Conservation (phyloP, 2,797 vertebrate genomes). For the Meriones psammophilus region DNA sequence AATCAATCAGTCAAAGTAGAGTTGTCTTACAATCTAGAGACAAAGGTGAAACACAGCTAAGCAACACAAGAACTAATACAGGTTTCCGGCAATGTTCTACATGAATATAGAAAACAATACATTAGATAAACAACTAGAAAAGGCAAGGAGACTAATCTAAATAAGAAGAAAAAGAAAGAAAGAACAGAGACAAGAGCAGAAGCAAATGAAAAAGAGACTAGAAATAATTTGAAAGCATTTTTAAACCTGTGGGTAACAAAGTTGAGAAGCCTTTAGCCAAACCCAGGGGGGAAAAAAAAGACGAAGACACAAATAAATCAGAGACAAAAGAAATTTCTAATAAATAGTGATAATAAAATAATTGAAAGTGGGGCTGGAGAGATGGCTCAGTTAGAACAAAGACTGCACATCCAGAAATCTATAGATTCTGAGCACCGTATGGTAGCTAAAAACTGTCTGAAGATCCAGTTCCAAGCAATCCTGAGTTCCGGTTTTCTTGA, state of each 20-base stretch:
- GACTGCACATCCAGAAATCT: neutral
- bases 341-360: neutral
- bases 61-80: neutral
- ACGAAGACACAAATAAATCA: neutral
- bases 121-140: neutral
- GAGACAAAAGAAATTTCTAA: neutral
- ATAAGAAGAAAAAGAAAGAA: neutral
- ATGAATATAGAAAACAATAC: neutral
- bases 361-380: neutral
- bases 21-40: neutral
- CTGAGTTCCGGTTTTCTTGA: neutral
- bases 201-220: neutral
- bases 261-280: neutral
- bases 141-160: neutral
- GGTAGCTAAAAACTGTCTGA: neutral
- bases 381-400: neutral
- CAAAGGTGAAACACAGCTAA: neutral
- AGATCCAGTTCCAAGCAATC: neutral
- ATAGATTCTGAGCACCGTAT: no score
- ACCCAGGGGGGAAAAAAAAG: neutral
- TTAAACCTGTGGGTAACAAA: neutral
- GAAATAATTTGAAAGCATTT: neutral
- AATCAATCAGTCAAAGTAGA: neutral
- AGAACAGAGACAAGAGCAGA: neutral
- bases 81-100: neutral